Conservation (phyloP, 2,797 vertebrate species). For the Gorsachius magnificus region DNA sequence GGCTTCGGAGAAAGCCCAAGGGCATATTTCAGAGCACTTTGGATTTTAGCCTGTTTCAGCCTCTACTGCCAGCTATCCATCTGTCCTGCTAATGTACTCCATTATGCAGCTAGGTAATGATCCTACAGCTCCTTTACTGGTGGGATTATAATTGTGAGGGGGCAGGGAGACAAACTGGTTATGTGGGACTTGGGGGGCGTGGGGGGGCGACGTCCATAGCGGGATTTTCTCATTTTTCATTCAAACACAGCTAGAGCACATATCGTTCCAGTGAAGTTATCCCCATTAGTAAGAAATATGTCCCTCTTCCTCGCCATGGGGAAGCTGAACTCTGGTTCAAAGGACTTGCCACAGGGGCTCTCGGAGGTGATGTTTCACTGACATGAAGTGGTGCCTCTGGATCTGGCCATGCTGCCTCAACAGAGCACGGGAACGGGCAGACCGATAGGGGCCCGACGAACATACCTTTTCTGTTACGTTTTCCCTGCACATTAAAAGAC, state of each 20-base stretch:
- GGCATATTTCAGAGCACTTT: slow-evolving; percentile 22
- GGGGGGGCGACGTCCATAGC: neutral
- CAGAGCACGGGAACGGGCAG: neutral
- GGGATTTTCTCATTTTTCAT: neutral
- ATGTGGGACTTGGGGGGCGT: neutral
- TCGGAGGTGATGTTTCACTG: neutral
- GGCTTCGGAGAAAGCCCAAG: neutral
- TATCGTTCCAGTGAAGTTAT: neutral
- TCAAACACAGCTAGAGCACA: neutral
- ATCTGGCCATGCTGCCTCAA: neutral
- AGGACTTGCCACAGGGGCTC: neutral
- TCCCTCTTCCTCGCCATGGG: neutral
- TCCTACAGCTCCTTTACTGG: neutral
- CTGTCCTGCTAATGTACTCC: slow-evolving; percentile 33
- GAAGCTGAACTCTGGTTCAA: neutral
- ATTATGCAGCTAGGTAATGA: slow-evolving; percentile 44
- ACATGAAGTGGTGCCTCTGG: neutral
- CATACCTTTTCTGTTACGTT: neutral
- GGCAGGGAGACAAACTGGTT: neutral
- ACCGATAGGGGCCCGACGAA: neutral
- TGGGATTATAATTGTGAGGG: neutral
- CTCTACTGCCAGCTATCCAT: slow-evolving; percentile 44
- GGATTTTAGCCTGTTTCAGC: slow-evolving; percentile 39
- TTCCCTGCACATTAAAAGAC: neutral
- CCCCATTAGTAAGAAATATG: neutral